Conservation (phyloP, 1,140 invertebrate species). For the Aphidius gifuensis region DNA sequence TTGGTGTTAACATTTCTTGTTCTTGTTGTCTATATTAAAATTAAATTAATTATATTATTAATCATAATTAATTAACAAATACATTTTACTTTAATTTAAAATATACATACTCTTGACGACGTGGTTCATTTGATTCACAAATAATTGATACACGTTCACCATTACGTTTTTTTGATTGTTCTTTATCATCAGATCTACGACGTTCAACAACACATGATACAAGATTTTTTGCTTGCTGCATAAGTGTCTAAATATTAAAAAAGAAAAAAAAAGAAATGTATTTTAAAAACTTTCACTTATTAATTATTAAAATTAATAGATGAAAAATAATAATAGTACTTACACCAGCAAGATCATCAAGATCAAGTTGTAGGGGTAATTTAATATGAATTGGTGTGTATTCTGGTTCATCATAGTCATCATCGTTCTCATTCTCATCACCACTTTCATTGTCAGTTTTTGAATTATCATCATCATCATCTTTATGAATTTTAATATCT, state of each 20-base stretch:
- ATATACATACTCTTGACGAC: constrained; percentile 58
- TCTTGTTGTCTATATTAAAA: constrained; percentile 40
- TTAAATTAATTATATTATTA: background rate
- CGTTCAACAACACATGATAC: constrained; percentile 88
- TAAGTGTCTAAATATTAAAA: constrained; percentile 36
- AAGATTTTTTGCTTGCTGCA: constrained; percentile 56
- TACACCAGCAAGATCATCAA: constrained; percentile 74
- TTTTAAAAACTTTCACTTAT: constrained; percentile 4
- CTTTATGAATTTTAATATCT: constrained; percentile 35
- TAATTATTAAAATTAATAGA: constrained; percentile 13
- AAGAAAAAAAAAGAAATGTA: constrained; percentile 10
- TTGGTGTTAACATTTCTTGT: constrained; percentile 49
- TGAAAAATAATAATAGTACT: constrained; percentile 25
- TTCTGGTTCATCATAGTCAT: constrained; percentile 58
- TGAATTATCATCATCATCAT: constrained; percentile 39
- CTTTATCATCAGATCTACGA: constrained; percentile 74
- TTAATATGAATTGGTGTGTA: constrained; percentile 68
- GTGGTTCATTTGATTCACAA: constrained; percentile 73
- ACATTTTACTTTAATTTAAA: background rate
- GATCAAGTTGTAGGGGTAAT: constrained; percentile 74
- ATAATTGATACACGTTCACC: constrained; percentile 83
- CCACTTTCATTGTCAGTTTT: constrained; percentile 48
- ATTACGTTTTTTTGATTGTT: constrained; percentile 69
- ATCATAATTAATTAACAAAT: background rate
- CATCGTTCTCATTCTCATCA: constrained; percentile 57